phyloP scores from a whole-genome alignment of 2,888 invertebrate genomes.

The Endotricha flammealis region DNA sequence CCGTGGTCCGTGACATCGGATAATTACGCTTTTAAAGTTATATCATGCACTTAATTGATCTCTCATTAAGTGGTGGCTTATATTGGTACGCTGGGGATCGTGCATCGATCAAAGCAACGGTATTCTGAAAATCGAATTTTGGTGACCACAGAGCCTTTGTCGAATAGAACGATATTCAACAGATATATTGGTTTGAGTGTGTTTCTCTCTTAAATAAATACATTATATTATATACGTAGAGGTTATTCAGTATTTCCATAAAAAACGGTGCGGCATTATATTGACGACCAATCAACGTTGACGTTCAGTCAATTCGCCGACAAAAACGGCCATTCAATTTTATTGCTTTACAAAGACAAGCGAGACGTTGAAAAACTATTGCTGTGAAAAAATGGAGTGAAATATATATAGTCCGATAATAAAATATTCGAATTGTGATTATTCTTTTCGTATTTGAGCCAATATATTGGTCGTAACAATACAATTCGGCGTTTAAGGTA shows the following conservation, averaged over 20 bases:
- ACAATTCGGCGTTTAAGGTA: conserved; percentile 45
- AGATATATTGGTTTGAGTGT: too few species aligned
- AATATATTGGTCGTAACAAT: conserved; percentile 46
- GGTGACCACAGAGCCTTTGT: conserved; percentile 3
- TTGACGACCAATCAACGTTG: too few species aligned
- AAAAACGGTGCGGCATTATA: too few species aligned
- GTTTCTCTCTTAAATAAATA: too few species aligned
- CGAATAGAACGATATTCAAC: not conserved
- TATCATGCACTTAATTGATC: conserved; percentile 43
- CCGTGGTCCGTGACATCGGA: conserved; percentile 32
- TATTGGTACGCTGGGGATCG: conserved; percentile 13
- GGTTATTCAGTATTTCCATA: too few species aligned
- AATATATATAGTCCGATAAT: not conserved
- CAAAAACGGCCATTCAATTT: too few species aligned
- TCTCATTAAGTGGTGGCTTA: conserved; percentile 38
- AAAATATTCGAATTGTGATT: not conserved
- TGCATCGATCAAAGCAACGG: conserved; percentile 4
- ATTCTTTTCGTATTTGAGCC: conserved; percentile 27
- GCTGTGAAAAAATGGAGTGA: not conserved
- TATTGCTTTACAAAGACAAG: not conserved
- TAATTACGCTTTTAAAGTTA: conserved; percentile 55
- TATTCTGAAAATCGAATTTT: conserved; percentile 4
- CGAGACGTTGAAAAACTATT: not conserved
- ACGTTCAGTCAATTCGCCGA: too few species aligned
- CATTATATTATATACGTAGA: too few species aligned